phyloP scores from a whole-genome alignment of 92 coral and sea anemone genomes.

The Bergia sp. region DNA sequence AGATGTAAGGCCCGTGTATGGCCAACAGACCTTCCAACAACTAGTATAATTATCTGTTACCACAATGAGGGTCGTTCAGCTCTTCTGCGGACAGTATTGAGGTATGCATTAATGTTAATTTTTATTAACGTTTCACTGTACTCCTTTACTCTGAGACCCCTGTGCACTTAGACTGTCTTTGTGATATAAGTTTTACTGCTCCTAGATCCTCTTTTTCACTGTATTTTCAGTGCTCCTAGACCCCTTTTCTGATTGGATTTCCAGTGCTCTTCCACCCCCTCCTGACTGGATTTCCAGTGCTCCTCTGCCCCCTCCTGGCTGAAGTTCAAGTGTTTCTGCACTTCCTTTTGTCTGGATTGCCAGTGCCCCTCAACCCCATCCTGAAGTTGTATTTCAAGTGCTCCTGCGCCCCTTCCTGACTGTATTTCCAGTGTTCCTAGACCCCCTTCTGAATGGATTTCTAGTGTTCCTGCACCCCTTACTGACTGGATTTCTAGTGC shows the following conservation, averaged over 20 bases:
- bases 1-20: slow-evolving; percentile 79
- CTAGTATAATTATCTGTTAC: slow-evolving; percentile 89
- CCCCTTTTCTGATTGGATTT: background rate
- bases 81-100: slow-evolving; percentile 88
- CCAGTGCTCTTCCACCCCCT: background rate
- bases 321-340: no score
- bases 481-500: no score
- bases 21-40: slow-evolving; percentile 88
- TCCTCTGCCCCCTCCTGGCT: background rate
- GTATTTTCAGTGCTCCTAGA: no score
- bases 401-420: background rate
- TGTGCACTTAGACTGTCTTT: no score
- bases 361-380: no score
- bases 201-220: no score
- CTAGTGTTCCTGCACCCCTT: no score
- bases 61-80: slow-evolving; percentile 99
- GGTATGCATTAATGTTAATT: slow-evolving; percentile 51
- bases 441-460: no score
- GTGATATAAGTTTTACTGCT: no score
- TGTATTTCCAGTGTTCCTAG: no score
- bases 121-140: background rate
- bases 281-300: background rate
- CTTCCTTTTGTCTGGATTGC: no score
- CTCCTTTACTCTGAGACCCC: background rate
- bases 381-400: no score